Evolutionary conservation across 2,888 invertebrate species (phyloP), one percentile per base, ranked within the genome.

Genomic region (Lasioglossum zephyrum): DNA sequence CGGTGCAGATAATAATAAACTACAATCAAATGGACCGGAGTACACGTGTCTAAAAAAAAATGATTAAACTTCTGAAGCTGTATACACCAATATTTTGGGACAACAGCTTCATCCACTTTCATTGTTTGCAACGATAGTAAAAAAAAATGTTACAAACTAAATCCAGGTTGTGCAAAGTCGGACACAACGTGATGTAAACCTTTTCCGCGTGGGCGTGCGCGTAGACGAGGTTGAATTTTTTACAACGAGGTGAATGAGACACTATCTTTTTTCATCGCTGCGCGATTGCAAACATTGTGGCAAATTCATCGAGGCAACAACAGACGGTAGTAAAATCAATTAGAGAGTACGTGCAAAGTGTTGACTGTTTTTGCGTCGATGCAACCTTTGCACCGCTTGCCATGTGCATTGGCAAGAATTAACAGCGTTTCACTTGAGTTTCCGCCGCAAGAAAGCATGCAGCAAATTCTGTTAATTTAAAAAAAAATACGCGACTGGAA

Each of bases 351-450:
- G 63, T 18, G 63, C 31, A 18, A 63, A 63, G 63, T 36, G 63
- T 63, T 31, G 63, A 63, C 31, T 31, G 63, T 63, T 57, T 63
- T 57, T 63, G 63, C 31, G 63, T 31, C 16, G 63, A 63, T 63
- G 36, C 57, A 63, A 63, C 26, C 16, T 63, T 63, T 63, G 63
- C 31, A 31, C 63, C 31, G 16, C 31, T 3, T 8, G 18, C 18
- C 63, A 18, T 31, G 63, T 18, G 63, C 31, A 31, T 63, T 31
- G 63, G 18, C 31, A 31, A 8, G 31, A 31, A 63, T 63, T 63
- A 63, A 8, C 31, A 63, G 31, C 63, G 31, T 63, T 63, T 63
- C 31, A 36, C 63, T 31, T 31, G 31, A 31, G 63, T 63, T 63
- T 63, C 16, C 31, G 2, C 16, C 18, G 63, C 63, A 63, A 13